These are phyloP conservation scores for Altica lythri DNA, from an alignment of 2,888 invertebrate species.

Conservation along the genomic window DNA sequence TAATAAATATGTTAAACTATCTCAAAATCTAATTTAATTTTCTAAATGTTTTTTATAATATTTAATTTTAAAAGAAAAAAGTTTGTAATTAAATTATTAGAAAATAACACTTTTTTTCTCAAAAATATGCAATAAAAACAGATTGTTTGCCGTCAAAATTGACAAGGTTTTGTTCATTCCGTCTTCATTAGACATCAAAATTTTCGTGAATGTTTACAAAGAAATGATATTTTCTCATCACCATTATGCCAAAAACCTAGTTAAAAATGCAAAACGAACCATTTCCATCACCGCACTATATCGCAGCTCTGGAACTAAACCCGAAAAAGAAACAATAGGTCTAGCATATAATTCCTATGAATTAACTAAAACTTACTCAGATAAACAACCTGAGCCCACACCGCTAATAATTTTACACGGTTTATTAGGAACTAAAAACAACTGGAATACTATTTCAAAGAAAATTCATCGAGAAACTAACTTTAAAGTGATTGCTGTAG, in stretches of 20 bases:
- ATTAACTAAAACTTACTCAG: constrained; percentile 50
- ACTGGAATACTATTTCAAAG: constrained; percentile 85
- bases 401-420: constrained; percentile 89
- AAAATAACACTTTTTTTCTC: too few relatives aligned
- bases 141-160: too few relatives aligned
- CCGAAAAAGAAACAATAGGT: constrained; percentile 28
- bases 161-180: too few relatives aligned
- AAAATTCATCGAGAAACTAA: constrained; percentile 60
- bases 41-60: too few relatives aligned
- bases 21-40: not conserved
- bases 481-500: constrained; percentile 78
- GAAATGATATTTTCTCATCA: constrained; percentile 14
- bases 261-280: constrained; percentile 20
- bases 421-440: constrained; percentile 75
- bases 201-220: too few relatives aligned
- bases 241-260: constrained; percentile 25
- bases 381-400: constrained; percentile 50
- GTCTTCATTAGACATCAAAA: not conserved
- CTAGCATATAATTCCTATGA: constrained; percentile 74
- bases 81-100: too few relatives aligned
- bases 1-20: too few relatives aligned
- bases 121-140: too few relatives aligned
- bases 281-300: constrained; percentile 12
- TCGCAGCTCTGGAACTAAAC: constrained; percentile 8
- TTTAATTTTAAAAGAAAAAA: too few relatives aligned